Base-by-base conservation (phyloP, 37 sponge, comb jelly and placozoan genomes). In the Hormiphora californensis region DNA sequence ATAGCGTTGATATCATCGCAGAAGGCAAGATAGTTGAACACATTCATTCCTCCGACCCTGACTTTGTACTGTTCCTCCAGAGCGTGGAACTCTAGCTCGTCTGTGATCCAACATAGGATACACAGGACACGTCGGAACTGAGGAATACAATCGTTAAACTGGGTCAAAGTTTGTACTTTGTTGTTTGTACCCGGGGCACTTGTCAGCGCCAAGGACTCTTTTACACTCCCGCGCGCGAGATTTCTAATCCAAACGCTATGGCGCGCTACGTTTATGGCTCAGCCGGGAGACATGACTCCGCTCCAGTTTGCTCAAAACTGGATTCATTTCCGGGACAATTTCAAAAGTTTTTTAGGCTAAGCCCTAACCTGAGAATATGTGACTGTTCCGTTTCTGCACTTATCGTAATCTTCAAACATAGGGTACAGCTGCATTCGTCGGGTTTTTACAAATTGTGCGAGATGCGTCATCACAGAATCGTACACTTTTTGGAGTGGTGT, bases 111-210 rank as follows among this genome's bases (percentile, higher is more conserved):
- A 40, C 89, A 86, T 68, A 95, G 87, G 31, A 90, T 92, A 63
- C 89, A 89, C 32, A 95, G 90, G 8, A 95, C 95, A 65, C 95
- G 89, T 35, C 89, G 93, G 88, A 95, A 95, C 92, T 95, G 91
- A 27, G 54, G 17, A 34, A 25, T 0, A 22, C 49, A 30, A 34
- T 40, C 15, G 44, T 25, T 63, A 40, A 53, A 87, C 1, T n/a
- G n/a, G n/a, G n/a, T n/a, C n/a, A n/a, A n/a, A n/a, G n/a, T n/a
- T n/a, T n/a, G n/a, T n/a, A n/a, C n/a, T n/a, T n/a, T n/a, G n/a
- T n/a, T n/a, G n/a, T n/a, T n/a, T n/a, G n/a, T n/a, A n/a, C n/a
- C n/a, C n/a, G n/a, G n/a, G n/a, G n/a, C n/a, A n/a, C n/a, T n/a
- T n/a, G n/a, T n/a, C n/a, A n/a, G n/a, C n/a, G n/a, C n/a, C n/a